These are phyloP conservation scores for Castor canadensis DNA, from an alignment of 2,113 vertebrate genomes.

Conservation along the genomic window DNA sequence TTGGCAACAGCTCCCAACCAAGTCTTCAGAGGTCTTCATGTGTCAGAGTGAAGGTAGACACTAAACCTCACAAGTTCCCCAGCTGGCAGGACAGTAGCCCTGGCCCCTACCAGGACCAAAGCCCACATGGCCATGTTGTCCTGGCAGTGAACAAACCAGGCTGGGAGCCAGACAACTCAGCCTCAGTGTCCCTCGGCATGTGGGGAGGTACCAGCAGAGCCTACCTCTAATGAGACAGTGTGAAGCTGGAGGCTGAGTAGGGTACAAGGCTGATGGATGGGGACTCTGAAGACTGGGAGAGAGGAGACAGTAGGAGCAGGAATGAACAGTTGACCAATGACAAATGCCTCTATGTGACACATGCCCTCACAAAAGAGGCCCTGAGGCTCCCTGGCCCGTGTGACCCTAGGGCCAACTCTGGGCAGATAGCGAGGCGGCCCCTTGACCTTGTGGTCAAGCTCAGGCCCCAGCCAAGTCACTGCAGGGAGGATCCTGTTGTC, in stretches of 20 bases:
- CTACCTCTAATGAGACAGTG: rapidly evolving
- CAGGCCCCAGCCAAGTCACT: not conserved
- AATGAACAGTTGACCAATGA: not conserved
- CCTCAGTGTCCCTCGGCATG: not conserved
- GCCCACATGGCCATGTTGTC: rapidly evolving
- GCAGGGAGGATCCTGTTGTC: too few relatives aligned
- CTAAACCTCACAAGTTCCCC: not conserved
- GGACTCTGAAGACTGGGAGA: not conserved
- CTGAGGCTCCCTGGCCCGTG: not conserved
- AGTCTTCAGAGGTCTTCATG: not conserved
- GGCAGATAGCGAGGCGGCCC: not conserved
- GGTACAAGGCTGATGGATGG: not conserved
- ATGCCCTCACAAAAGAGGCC: not conserved
- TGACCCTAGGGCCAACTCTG: not conserved
- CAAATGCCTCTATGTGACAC: rapidly evolving
- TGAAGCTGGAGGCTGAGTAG: rapidly evolving
- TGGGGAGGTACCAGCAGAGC: too few relatives aligned
- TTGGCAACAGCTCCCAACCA: not conserved
- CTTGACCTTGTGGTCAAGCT: not conserved
- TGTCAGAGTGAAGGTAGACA: rapidly evolving
- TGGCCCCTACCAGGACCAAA: not conserved
- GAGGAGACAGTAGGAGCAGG: not conserved
- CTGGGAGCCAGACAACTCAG: rapidly evolving
- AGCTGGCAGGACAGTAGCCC: not conserved
- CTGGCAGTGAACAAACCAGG: rapidly evolving